Evolutionary conservation across 2,797 vertebrate genomes (phyloP), one percentile per base, ranked within the genome.

Genomic region (Lerista edwardsae): DNA sequence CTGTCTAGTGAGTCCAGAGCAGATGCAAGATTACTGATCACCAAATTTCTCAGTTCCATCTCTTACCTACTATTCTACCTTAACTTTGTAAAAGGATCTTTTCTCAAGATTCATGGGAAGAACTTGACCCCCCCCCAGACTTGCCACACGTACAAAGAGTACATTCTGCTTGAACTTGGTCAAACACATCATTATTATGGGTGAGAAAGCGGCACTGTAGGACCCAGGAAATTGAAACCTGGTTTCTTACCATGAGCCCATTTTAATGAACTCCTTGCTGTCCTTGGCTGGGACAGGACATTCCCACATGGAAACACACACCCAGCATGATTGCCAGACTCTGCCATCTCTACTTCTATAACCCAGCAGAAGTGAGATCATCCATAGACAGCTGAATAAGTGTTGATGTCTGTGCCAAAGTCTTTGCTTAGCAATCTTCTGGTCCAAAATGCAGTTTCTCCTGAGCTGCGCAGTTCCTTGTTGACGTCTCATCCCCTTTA

Each of bases 381-480:
- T 79, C 29, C 79, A 47, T 7, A 64, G 62, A 76, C 31, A 75
- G 12, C 19, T 10, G 47, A 47, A 68, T 86, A 59, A 69, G 5
- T 9, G 31, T 87, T 87, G 79, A 82, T 86, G n/a, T 2, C 55
- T 34, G 80, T 55, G 79, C 80, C 64, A 84, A 85, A 81, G 15
- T 47, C 25, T 80, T 84, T 57, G 74, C 76, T 88, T 89, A 77
- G 68, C 61, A 84, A 69, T 71, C 36, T 90, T 85, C 67, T 85
- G 36, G 72, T 73, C 29, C 65, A 71, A 79, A 75, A 62, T 76
- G 80, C 31, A 75, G 6, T 69, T 85, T 90, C 87, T 72, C 10
- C 44, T 65, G 80, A 76, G 85, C 80, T 59, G 83, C 85, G 57
- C 80, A 84, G 34, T 90, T 89, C 27, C 39, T 81, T 73, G 88